Conservation (phyloP, 2,888 invertebrate species). For the Globia sparganii region DNA sequence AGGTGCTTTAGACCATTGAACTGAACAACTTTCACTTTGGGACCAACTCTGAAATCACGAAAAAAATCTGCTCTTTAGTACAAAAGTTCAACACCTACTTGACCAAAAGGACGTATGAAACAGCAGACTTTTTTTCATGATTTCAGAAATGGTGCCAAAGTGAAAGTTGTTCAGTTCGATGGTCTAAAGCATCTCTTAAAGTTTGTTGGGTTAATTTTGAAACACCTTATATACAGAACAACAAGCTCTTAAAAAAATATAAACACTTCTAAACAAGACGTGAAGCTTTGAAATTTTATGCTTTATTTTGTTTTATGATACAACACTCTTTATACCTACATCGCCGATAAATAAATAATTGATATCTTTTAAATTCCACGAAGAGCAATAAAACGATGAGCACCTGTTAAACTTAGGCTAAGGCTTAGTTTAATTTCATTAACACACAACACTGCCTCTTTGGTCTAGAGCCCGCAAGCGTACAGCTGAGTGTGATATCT, state of each 20-base stretch:
- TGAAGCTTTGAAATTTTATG: slow-evolving; percentile 6
- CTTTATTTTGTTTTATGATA: neutral
- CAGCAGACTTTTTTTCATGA: no score
- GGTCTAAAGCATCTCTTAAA: no score
- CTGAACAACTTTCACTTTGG: no score
- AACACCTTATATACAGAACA: slow-evolving; percentile 25
- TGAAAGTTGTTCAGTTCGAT: no score
- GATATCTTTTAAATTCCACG: neutral
- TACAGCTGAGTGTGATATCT: neutral
- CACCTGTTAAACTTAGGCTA: no score
- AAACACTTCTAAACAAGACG: neutral
- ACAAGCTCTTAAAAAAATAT: slow-evolving; percentile 10
- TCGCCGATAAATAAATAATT: neutral
- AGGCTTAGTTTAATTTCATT: neutral
- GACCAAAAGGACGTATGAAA: no score
- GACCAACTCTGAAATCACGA: no score
- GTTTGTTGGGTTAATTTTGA: no score
- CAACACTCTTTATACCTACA: neutral
- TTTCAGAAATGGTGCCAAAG: no score
- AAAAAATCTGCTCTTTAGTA: no score
- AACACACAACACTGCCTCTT: neutral
- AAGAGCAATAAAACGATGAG: neutral
- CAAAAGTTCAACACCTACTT: no score
- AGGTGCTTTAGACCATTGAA: no score
- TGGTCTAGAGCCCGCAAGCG: neutral